These are phyloP conservation scores for Ferdinandea cuprea DNA, from an alignment of 2,888 invertebrate genomes.

Conservation along the genomic window DNA sequence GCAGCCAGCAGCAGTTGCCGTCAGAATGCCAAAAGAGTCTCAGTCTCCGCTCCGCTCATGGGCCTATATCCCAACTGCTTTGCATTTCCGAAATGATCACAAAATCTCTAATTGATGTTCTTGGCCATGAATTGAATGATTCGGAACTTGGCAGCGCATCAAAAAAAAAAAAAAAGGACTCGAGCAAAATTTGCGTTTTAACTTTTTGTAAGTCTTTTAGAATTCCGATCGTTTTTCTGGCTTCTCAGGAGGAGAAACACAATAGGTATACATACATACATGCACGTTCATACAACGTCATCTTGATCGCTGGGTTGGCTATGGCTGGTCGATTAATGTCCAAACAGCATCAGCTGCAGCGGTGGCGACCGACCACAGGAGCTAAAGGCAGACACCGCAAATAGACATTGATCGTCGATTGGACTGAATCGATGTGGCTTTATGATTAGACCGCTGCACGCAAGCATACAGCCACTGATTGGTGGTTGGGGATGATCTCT, in stretches of 20 bases:
- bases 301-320: conserved; percentile 42
- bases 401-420: conserved; percentile 74
- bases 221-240: conserved; percentile 61
- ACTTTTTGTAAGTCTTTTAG: conserved; percentile 38
- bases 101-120: conserved; percentile 74
- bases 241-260: neutral
- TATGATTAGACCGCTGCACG: conserved; percentile 73
- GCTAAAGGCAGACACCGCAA: conserved; percentile 70
- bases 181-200: conserved; percentile 62
- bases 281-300: conserved; percentile 13
- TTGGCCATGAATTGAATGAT: conserved; percentile 70
- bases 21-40: conserved; percentile 41
- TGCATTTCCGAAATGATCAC: conserved; percentile 73
- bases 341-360: conserved; percentile 49
- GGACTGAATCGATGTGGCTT: conserved; percentile 63
- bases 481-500: conserved; percentile 68
- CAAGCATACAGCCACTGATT: conserved; percentile 64
- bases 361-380: conserved; percentile 57
- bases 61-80: conserved; percentile 29
- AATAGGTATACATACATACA: too few relatives aligned
- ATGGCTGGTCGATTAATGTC: conserved; percentile 58
- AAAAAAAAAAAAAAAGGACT: conserved; percentile 23
- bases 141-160: conserved; percentile 28
- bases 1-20: conserved; percentile 51
- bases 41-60: neutral